Base-by-base conservation (phyloP, 1,140 invertebrate species). In the Oryctes rhinoceros region DNA sequence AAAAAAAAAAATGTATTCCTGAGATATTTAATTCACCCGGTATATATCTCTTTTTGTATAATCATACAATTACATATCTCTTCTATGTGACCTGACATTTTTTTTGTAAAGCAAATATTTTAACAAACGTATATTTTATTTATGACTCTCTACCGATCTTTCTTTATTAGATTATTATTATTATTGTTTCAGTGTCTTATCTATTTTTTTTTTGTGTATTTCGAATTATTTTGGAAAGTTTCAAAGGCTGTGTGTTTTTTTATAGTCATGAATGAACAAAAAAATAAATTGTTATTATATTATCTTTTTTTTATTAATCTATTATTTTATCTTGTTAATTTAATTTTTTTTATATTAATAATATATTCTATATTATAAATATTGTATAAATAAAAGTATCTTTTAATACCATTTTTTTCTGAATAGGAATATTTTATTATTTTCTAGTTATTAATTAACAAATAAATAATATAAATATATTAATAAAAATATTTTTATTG, bases 251-350 rank as follows among this genome's bases (percentile, higher is more conserved):
- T 49, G 62, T 39, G 44, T 79, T 79, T 9, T 79, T 47, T 48
- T 39, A 74, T 79, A 79, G 44, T 71, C 62, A 79, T 47, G 44
- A 79, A 71, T 65, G 13, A 59, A 59, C 53, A 18, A 59, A 59
- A 59, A 59, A 59, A 59, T n/a, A 15, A 59, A 59, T 59, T 59
- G n/a, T 59, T 59, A 59, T 59, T 59, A 59, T 59, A 59, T 59
- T 59, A 59, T 18, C 53, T 59, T 59, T 59, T 53, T 59, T 59
- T 59, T 59, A 59, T 44, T 44, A 59, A 18, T 59, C 53, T 59
- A 59, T 59, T 59, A 59, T 59, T 59, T 59, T 59, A 59, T 59
- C 53, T 59, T 59, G 53, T 59, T 59, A 59, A 20, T 75, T 75
- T 75, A 35, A 4, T 75, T 75, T 13, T 44, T 37, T 37, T 75